Evolutionary conservation across 2,888 invertebrate species (phyloP).

Genomic region (Rhamnusium bicolor): DNA sequence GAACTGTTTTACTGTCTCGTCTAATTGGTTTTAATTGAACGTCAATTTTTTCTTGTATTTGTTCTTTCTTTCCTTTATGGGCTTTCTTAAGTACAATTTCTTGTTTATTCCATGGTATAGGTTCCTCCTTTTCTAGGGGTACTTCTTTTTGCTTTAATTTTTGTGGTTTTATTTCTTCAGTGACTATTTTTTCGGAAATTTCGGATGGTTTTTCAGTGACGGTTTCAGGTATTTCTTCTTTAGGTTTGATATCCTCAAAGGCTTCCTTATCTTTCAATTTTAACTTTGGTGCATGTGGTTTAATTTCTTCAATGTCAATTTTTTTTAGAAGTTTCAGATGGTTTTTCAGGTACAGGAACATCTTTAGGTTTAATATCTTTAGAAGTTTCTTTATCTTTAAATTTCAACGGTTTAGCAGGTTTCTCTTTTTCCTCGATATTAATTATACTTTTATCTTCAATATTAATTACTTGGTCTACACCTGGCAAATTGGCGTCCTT

Average conservation of each 20-base stretch:
- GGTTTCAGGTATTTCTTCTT: not conserved
- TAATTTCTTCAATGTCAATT: constrained; percentile 26
- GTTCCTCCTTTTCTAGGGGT: not conserved
- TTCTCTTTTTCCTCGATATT: constrained; percentile 4
- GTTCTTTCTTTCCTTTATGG: constrained; percentile 61
- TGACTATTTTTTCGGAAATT: not conserved
- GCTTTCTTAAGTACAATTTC: constrained; percentile 28
- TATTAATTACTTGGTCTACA: constrained; percentile 69
- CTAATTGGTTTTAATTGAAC: constrained; percentile 52
- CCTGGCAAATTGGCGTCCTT: constrained; percentile 36
- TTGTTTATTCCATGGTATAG: constrained; percentile 47
- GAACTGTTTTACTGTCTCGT: constrained; percentile 64
- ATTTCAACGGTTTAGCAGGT: not conserved
- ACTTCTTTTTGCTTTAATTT: not conserved
- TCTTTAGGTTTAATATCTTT: constrained; percentile 59
- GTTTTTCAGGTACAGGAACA: constrained; percentile 42
- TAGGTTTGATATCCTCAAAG: not conserved
- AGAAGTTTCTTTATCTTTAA: constrained; percentile 76
- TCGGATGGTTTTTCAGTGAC: not conserved
- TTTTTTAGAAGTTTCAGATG: constrained; percentile 13
- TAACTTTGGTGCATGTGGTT: not conserved
- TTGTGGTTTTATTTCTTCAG: constrained; percentile 42
- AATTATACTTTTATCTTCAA: not conserved
- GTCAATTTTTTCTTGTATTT: constrained; percentile 42
- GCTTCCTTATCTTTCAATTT: not conserved